Evolutionary conservation across 2,888 invertebrate genomes (phyloP), one percentile per base, ranked within the genome.

Genomic region (Sminthurinus aureus): DNA sequence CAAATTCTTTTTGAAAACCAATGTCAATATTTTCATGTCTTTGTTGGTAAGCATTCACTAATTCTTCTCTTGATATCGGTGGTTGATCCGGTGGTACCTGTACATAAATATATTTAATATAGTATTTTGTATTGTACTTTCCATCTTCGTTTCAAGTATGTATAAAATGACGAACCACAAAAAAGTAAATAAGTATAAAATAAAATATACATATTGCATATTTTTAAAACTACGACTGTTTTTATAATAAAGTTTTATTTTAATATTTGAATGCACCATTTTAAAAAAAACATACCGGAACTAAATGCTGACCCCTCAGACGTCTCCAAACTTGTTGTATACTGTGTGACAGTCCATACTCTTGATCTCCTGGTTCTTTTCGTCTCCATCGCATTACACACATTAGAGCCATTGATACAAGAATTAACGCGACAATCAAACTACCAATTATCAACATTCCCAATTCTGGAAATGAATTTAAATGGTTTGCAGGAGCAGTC

Each of bases 1-100:
- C 97, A 89, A 96, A 97, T 90, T 97, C 97, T 86, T 96, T 94
- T 90, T 96, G 94, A 91, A 97, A 97, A 0, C 96, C 96, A 89
- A 96, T 95, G 90, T 97, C 97, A 0, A 96, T 96, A 90, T 97
- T 96, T 58, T 94, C 93, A 89, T 96, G 96, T 0, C 96, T 93
- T 88, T 96, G 95, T 1, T 94, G 92, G 89, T 95, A 97, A 0
- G 96, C 94, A 76, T 93, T 92, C 0, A 95, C 93, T 4, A 97
- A 91, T 77, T 96, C 95, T 1, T 92, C 92, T 89, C 93, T 94
- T 0, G 94, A 91, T 89, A 97, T 94, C 0, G 97, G 96, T 58
- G 95, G 94, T 92, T 96, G 93, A 90, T 96, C 95, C 0, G 96
- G 95, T 2, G 96, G 95, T 89, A 94, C 94, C n/a, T n/a, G n/a